phyloP scores from a whole-genome alignment of 2,113 vertebrate genomes.

The Alectura lathami region DNA sequence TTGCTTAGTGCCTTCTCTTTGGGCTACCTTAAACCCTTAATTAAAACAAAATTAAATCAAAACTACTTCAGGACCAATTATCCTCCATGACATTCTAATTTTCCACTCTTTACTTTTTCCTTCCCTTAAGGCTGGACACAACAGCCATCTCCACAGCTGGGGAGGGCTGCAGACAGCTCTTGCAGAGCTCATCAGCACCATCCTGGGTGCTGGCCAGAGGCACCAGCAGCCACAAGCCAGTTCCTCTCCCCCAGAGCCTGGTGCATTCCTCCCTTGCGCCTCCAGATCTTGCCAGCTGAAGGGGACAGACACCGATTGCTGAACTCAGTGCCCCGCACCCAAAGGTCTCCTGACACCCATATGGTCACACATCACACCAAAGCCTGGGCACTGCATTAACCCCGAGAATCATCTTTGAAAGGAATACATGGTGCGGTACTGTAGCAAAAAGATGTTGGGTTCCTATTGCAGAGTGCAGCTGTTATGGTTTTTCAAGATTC shows the following conservation, averaged over 20 bases:
- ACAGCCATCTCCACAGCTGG: neutral
- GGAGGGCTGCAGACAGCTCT: neutral
- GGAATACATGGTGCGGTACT: too few species aligned
- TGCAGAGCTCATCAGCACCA: neutral
- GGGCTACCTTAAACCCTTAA: neutral
- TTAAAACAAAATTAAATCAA: neutral
- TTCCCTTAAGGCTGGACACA: neutral
- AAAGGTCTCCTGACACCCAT: too few species aligned
- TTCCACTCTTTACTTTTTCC: neutral
- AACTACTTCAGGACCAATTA: neutral
- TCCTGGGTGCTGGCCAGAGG: neutral
- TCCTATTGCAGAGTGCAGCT: neutral
- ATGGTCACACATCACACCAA: neutral
- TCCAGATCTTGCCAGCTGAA: neutral
- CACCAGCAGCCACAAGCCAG: neutral
- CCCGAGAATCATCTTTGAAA: neutral
- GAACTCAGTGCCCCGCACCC: rapidly evolving
- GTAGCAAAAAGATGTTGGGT: neutral
- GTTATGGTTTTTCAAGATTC: neutral
- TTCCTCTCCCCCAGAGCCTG: neutral
- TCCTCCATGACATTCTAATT: slow-evolving; percentile 8
- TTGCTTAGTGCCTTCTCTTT: neutral
- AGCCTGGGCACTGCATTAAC: neutral
- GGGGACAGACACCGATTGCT: neutral
- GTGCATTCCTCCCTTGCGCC: neutral